phyloP scores from a whole-genome alignment of 2,113 vertebrate genomes.

The Salvelinus namaycush region DNA sequence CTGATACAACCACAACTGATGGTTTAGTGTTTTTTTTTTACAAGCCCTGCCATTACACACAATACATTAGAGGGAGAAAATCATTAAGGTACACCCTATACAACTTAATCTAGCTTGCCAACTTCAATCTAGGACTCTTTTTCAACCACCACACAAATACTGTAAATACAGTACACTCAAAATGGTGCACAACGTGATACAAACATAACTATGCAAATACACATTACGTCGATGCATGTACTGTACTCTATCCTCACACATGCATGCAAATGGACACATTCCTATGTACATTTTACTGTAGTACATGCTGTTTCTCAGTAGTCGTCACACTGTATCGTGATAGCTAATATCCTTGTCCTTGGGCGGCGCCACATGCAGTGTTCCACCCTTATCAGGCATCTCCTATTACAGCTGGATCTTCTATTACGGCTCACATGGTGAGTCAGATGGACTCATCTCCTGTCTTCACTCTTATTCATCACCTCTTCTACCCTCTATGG shows the following conservation, averaged over 20 bases:
- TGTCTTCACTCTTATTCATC: not conserved
- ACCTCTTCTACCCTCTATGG: not conserved
- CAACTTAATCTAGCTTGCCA: not conserved
- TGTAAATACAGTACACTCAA: too few relatives aligned
- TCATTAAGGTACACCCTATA: not conserved
- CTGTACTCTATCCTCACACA: too few relatives aligned
- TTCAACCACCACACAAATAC: too few relatives aligned
- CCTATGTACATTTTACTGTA: too few relatives aligned
- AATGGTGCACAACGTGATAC: too few relatives aligned
- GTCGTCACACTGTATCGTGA: not conserved
- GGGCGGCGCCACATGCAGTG: not conserved
- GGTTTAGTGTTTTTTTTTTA: constrained; percentile 34
- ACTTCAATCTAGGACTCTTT: too few relatives aligned
- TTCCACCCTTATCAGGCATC: too few relatives aligned
- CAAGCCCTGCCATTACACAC: constrained; percentile 6
- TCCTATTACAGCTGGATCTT: not conserved
- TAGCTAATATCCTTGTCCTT: not conserved
- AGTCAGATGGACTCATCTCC: constrained; percentile 1
- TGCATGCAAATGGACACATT: too few relatives aligned
- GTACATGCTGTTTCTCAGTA: too few relatives aligned
- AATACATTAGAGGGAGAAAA: constrained; percentile 13
- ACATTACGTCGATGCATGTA: too few relatives aligned
- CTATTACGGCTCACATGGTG: not conserved
- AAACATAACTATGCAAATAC: too few relatives aligned
- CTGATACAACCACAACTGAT: constrained; percentile 40